These are phyloP conservation scores for Aphrophora alni DNA, from an alignment of 2,888 invertebrate genomes.

Conservation along the genomic window DNA sequence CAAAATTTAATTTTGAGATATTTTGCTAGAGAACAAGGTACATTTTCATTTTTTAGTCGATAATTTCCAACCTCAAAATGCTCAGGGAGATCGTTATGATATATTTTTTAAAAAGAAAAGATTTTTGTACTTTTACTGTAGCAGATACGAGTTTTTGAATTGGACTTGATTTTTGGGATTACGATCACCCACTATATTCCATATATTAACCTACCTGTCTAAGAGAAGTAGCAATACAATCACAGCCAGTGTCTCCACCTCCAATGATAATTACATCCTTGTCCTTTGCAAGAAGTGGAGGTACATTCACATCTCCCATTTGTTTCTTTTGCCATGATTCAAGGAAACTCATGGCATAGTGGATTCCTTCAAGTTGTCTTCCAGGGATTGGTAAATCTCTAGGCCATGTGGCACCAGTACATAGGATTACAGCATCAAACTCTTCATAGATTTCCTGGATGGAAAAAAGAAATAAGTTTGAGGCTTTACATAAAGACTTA, in stretches of 20 bases:
- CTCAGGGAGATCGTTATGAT: too few relatives aligned
- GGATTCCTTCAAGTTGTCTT: constrained; percentile 88
- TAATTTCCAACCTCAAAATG: too few relatives aligned
- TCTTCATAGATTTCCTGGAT: constrained; percentile 60
- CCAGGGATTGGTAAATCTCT: constrained; percentile 88
- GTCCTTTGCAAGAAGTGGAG: constrained; percentile 81
- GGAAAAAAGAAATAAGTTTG: too few relatives aligned
- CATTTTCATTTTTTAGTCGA: too few relatives aligned
- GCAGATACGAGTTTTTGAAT: too few relatives aligned
- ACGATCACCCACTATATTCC: too few relatives aligned
- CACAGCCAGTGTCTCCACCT: constrained; percentile 92
- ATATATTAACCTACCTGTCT: constrained; percentile 68
- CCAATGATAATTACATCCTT: constrained; percentile 95
- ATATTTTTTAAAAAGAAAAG: too few relatives aligned
- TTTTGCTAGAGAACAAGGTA: too few relatives aligned
- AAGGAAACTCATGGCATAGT: constrained; percentile 97
- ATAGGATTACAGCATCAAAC: constrained; percentile 86
- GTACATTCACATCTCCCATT: constrained; percentile 67
- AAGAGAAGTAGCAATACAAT: constrained; percentile 97
- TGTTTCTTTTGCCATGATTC: constrained; percentile 97
- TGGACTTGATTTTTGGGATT: too few relatives aligned
- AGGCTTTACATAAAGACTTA: too few relatives aligned
- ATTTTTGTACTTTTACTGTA: too few relatives aligned
- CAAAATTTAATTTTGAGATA: too few relatives aligned
- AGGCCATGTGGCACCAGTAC: constrained; percentile 96